Conservation (phyloP, 1,140 invertebrate genomes). For the Steinernema feltiae region DNA sequence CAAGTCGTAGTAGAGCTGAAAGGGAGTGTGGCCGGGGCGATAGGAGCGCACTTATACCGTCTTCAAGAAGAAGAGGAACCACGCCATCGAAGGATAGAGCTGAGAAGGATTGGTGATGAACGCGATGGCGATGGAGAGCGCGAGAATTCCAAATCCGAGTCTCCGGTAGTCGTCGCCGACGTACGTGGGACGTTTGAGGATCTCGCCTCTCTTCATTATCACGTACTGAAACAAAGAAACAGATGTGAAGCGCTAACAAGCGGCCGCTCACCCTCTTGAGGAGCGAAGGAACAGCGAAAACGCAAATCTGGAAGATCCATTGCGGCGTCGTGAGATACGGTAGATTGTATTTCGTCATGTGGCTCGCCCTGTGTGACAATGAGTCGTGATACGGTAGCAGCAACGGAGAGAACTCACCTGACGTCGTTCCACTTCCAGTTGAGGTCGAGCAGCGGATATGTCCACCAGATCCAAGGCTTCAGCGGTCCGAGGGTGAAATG, state of each 20-base stretch:
- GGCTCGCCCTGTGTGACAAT: neutral
- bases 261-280: neutral
- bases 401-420: neutral
- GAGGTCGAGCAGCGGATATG: slow-evolving; percentile 42
- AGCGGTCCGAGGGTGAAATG: slow-evolving; percentile 43
- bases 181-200: neutral
- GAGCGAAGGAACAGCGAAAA: neutral
- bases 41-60: neutral
- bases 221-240: slow-evolving; percentile 7
- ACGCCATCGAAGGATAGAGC: neutral
- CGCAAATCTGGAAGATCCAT: neutral
- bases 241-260: neutral
- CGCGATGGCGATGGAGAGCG: neutral
- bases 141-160: neutral
- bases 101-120: neutral
- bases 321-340: neutral
- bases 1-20: slow-evolving; percentile 8
- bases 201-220: neutral
- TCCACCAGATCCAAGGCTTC: slow-evolving; percentile 46
- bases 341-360: neutral
- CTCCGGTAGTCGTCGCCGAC: neutral
- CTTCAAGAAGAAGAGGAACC: neutral
- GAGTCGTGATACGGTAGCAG: neutral
- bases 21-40: neutral
- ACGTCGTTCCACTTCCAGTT: slow-evolving; percentile 42